Base-by-base conservation (phyloP, 1,140 invertebrate genomes). In the Atta cephalotes region DNA sequence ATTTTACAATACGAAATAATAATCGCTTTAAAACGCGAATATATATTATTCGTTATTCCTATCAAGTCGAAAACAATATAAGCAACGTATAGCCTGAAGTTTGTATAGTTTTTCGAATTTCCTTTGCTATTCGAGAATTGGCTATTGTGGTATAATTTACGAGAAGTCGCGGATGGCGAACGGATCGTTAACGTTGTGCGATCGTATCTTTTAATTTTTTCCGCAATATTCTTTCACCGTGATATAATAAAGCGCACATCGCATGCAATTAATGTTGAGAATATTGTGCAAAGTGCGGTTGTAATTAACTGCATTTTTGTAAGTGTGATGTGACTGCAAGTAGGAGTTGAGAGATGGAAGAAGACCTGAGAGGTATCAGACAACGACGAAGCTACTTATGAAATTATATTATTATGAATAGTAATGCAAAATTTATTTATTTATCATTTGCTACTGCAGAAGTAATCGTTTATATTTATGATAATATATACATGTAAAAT, bases 291-390 rank as follows among this genome's bases (percentile, higher is more conserved):
- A 31, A 53, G 49, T 51, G 68, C 28, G 45, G 25, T 72, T 28
- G 28, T 72, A 72, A 72, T 72, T 72, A 72, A 72, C 25, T 18
- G 16, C n/a, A 16, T 72, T 72, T 72, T 72, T 28, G 25, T n/a
- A 25, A 72, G 45, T 31, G 18, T n/a, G 10, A 10, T n/a, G 25
- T 53, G 21, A 71, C 3, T 56, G 51, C 4, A 28, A 71, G 16
- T 28, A 71, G 14, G 16, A 71, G 14, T 2, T 10, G 16, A 72
- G 10, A 31, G 16, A 2, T 9, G 65, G 4, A 1, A 0, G 3
- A 18, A 53, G 68, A 12, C 28, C 25, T 28, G 6, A 7, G 9
- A 31, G 0, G 6, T 10, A 31, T 31, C 3, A 10, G 0, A 18
- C 10, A 12, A 71, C 16, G 49, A 53, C 18, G 21, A 9, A 53